Conservation (phyloP, 2,113 vertebrate species). For the Balaeniceps rex region DNA sequence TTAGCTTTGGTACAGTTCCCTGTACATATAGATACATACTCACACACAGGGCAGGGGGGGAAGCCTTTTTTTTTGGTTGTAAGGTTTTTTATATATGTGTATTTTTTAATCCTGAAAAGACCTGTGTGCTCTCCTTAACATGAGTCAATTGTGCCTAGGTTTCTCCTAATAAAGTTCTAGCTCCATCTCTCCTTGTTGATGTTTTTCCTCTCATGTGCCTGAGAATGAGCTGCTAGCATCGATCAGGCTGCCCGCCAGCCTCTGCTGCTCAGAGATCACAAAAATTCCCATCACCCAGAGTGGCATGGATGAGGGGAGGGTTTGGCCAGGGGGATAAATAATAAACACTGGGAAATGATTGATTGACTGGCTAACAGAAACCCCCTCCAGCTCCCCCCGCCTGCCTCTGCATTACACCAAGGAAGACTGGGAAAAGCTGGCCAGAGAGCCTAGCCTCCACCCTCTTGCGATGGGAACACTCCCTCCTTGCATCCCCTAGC, state of each 20-base stretch:
- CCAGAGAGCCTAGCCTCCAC: neutral
- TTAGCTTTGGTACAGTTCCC: slow-evolving; percentile 19
- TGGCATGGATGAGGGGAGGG: neutral
- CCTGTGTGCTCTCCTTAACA: slow-evolving; percentile 12
- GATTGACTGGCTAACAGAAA: slow-evolving; percentile 9
- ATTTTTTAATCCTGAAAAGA: slow-evolving; percentile 42
- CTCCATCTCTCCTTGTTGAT: neutral
- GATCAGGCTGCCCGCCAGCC: neutral
- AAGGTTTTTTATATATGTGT: slow-evolving; percentile 33
- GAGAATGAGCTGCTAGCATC: neutral
- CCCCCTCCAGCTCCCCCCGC: neutral
- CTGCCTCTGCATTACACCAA: neutral
- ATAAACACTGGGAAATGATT: slow-evolving; percentile 8
- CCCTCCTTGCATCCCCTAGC: neutral
- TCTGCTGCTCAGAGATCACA: neutral
- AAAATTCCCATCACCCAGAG: neutral
- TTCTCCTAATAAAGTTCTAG: slow-evolving; percentile 65
- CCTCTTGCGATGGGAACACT: neutral
- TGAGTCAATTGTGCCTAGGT: neutral
- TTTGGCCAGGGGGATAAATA: slow-evolving; percentile 27
- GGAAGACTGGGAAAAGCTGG: neutral
- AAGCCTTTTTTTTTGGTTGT: neutral
- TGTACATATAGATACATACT: neutral
- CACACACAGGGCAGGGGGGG: neutral
- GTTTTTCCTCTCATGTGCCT: neutral